Evolutionary conservation across 2,888 invertebrate species (phyloP).

Genomic region (Volucella inanis): DNA sequence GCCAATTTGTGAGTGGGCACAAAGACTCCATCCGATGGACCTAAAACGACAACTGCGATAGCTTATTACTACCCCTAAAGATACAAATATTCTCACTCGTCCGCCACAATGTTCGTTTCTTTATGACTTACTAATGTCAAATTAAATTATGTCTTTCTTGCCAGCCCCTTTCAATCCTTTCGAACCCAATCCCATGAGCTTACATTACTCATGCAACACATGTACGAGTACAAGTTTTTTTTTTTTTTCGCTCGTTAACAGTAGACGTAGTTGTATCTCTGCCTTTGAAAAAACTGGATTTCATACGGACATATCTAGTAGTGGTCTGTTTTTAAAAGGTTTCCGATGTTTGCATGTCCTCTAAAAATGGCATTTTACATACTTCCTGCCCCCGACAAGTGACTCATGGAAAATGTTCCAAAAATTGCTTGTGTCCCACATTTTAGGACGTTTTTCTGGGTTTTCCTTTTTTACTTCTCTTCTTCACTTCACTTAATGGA

Average conservation of each 20-base stretch:
- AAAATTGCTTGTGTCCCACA: slow-evolving; percentile 58
- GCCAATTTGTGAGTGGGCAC: slow-evolving; percentile 7
- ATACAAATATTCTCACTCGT: not conserved
- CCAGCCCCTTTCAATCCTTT: not conserved
- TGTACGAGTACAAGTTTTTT: not conserved
- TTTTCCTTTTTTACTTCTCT: slow-evolving; percentile 4
- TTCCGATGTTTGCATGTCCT: slow-evolving; percentile 69
- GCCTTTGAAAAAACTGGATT: not conserved
- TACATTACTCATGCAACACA: slow-evolving; percentile 27
- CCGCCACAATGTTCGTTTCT: slow-evolving; percentile 6
- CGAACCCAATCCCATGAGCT: not conserved
- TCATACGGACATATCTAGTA: slow-evolving; percentile 33
- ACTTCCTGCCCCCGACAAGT: slow-evolving; percentile 65
- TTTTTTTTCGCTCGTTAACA: slow-evolving; percentile 30
- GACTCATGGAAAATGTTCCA: slow-evolving; percentile 53
- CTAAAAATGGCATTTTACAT: slow-evolving; percentile 49
- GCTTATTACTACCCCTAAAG: no score
- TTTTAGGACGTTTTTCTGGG: slow-evolving; percentile 39
- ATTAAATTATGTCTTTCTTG: slow-evolving; percentile 13
- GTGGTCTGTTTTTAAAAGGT: slow-evolving; percentile 49
- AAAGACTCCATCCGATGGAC: slow-evolving; percentile 36
- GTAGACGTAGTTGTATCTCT: no score
- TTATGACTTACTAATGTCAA: slow-evolving; percentile 51
- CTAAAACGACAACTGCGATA: slow-evolving; percentile 8
- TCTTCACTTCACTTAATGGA: not conserved